Percentiles rank a stretch among this genome's conserved stretches.
Evolutionary conservation across 2,113 vertebrate genomes (phyloP).

Genomic region (Brachypteracias leptosomus): DNA sequence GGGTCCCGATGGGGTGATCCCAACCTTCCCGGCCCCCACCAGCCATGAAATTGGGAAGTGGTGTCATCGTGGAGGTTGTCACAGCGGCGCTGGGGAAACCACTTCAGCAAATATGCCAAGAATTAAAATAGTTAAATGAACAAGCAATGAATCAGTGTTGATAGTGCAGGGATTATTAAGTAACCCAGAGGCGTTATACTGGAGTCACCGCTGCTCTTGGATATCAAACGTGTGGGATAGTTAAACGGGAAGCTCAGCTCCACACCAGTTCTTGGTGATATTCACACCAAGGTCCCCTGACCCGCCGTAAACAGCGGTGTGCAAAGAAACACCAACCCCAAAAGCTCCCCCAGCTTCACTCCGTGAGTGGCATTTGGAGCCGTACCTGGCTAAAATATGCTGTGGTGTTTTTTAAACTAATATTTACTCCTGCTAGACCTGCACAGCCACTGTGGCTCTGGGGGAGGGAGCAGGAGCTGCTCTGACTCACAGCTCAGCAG

Average conservation of each 20-base stretch:
- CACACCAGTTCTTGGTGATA: background rate
- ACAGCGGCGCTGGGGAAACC: background rate
- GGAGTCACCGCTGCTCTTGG: background rate
- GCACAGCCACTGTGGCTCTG: slow-evolving; percentile 26
- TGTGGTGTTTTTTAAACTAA: slow-evolving; percentile 39
- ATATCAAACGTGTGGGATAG: background rate
- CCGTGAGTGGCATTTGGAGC: background rate
- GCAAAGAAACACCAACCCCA: background rate
- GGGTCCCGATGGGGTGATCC: background rate
- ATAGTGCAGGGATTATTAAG: background rate
- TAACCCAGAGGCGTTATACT: background rate
- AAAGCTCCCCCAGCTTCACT: background rate
- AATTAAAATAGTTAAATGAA: slow-evolving; percentile 53
- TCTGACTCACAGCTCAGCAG: slow-evolving; percentile 32
- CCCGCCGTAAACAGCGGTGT: background rate
- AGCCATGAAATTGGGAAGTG: background rate
- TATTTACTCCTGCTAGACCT: slow-evolving; percentile 60
- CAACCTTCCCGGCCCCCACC: background rate
- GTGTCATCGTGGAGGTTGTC: background rate
- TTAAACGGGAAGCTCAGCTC: background rate
- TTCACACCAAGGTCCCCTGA: background rate
- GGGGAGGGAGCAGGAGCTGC: slow-evolving; percentile 7
- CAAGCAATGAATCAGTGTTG: slow-evolving; percentile 1
- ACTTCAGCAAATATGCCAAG: slow-evolving; percentile 32
- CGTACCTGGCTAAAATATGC: slow-evolving; percentile 11